Evolutionary conservation across 2,113 vertebrate genomes (phyloP), one percentile per base, ranked within the genome.

Genomic region (Hucho hucho): DNA sequence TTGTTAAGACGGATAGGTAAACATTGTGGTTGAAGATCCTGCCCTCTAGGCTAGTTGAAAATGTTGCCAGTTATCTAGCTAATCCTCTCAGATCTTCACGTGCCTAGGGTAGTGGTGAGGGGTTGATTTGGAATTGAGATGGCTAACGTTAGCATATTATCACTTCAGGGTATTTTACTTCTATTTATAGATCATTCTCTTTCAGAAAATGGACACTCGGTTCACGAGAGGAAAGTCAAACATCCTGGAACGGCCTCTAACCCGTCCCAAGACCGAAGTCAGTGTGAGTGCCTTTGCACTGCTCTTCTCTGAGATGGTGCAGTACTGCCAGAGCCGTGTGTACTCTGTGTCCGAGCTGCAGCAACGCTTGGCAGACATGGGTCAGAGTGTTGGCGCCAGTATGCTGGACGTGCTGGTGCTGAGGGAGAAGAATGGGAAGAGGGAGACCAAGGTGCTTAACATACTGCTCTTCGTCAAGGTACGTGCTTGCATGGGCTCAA

Each of bases 291-390:
- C 95, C 16, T 98, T 98, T 25, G 94, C 96, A 0, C 89, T 98
- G n/a, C 94, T 98, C 6, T 98, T 98, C 91, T 98, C 96, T 0
- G 97, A 98, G 91, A 95, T 98, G 87, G 96, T 98, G 1, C 96
- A 98, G 92, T 97, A 98, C 88, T 98, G 97, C 74, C 97, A 98
- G 94, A 95, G 94, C 85, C 95, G 96, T 0, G 97, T 98, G 13
- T 97, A 96, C 90, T 98, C 96, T 0, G 96, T 98, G 78, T 92
- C 95, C 0, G 96, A 98, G 91, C 95, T 98, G 64, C 97, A 98
- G 88, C 92, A 93, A 0, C 95, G 95, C 11, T 93, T 98, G 69
- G 94, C 96, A 0, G 93, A 93, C 1, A 88, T 97, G 89, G 97
- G 97, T 9, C 95, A 95, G 75, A 94, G 96, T 0, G 96, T 98